Evolutionary conservation across 2,888 invertebrate species (phyloP), one percentile per base, ranked within the genome.

Genomic region (Hololepta plana): DNA sequence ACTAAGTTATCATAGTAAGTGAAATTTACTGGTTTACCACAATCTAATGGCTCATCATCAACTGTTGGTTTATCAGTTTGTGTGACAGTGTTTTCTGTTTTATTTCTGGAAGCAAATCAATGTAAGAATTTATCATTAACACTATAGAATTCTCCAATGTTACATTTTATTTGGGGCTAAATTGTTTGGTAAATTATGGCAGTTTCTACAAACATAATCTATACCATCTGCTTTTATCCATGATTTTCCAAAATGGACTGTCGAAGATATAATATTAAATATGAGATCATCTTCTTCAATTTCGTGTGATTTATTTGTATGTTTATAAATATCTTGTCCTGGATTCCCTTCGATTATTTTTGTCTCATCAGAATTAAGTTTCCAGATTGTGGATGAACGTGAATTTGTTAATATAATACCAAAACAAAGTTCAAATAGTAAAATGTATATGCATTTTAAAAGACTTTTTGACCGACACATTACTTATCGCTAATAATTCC

Each of bases 1-100:
- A 80, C 72, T 32, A 87, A 59, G 51, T 82, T 82, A 52, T 88
- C 88, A 54, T 84, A 87, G 49, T 80, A 80, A 3, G 87, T 87
- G 47, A 74, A 79, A 55, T 87, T 85, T 2, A 80, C 82, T 28
- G 80, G 71, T 55, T 79, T 79, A 3, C 82, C 82, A 53, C 84
- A 84, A 46, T 81, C 80, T 41, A 81, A 59, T 35, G 67, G 62
- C 43, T 76, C 71, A 42, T 73, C 72, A 24, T 64, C 66, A 11
- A 45, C 41, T 14, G 22, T 23, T 2, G 24, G 13, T 8, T n/a
- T 12, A 8, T 26, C 20, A 12, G 17, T n/a, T n/a, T n/a, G n/a
- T n/a, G n/a, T n/a, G n/a, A n/a, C n/a, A n/a, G n/a, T n/a, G n/a
- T n/a, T n/a, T n/a, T n/a, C n/a, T n/a, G n/a, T n/a, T n/a, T n/a